Evolutionary conservation across 2,113 vertebrate genomes (phyloP).

Genomic region (Tetraodon nigroviridis): DNA sequence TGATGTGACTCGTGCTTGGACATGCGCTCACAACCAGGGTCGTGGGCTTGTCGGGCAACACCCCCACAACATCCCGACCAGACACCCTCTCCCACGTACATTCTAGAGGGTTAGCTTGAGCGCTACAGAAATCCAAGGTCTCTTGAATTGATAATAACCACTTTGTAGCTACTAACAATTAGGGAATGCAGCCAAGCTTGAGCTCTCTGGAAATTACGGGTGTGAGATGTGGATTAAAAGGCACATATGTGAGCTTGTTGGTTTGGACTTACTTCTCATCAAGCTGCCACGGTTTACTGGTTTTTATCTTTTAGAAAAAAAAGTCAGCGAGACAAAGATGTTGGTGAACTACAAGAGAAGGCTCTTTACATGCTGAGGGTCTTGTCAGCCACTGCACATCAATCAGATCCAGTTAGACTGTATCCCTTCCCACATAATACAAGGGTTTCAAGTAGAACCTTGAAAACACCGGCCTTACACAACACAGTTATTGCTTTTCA

Average conservation of each 20-base stretch:
- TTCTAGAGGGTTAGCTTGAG: slow-evolving; percentile 18
- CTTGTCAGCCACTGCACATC: slow-evolving; percentile 24
- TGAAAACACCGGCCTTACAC: slow-evolving; percentile 32
- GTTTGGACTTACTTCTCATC: not conserved
- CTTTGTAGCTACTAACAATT: slow-evolving; percentile 31
- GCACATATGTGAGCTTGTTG: not conserved
- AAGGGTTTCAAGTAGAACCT: slow-evolving; percentile 39
- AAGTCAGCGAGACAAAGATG: slow-evolving; percentile 2
- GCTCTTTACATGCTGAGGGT: slow-evolving; percentile 9
- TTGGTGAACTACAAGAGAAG: not conserved
- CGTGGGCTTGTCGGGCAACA: slow-evolving; percentile 22
- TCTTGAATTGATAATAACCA: slow-evolving; percentile 37
- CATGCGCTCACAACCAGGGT: slow-evolving; percentile 12
- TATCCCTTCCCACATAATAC: slow-evolving; percentile 41
- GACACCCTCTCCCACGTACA: slow-evolving; percentile 23
- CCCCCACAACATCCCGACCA: slow-evolving; percentile 14
- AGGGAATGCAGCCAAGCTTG: slow-evolving; percentile 9
- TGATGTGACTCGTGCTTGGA: slow-evolving; percentile 43
- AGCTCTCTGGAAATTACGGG: slow-evolving; percentile 48
- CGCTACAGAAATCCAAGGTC: slow-evolving; percentile 13
- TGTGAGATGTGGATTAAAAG: slow-evolving; percentile 49
- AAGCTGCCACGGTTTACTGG: not conserved
- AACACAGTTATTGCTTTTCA: slow-evolving; percentile 39
- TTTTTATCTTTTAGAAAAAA: slow-evolving; percentile 5
- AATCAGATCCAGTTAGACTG: slow-evolving; percentile 31